These are phyloP conservation scores for Regulus satrapa DNA, from an alignment of 2,113 vertebrate species.

Conservation along the genomic window DNA sequence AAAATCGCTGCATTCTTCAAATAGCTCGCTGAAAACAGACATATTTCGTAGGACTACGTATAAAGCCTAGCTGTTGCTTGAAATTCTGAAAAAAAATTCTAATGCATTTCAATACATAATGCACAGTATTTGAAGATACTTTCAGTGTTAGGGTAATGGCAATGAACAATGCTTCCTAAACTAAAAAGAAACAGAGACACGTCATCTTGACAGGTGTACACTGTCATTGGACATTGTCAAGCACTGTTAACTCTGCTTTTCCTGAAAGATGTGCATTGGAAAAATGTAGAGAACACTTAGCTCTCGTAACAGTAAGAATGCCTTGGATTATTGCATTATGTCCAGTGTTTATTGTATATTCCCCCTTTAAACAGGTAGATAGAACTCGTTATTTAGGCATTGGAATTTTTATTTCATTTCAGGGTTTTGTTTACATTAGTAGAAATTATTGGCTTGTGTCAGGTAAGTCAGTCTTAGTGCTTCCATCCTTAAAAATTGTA, in stretches of 20 bases:
- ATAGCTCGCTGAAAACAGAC: background rate
- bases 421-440: background rate
- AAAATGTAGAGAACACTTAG: background rate
- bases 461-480: background rate
- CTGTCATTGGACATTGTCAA: background rate
- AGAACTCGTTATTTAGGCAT: background rate
- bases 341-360: background rate
- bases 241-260: background rate
- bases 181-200: background rate
- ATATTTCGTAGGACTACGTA: background rate
- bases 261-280: background rate
- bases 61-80: background rate
- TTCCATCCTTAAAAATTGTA: background rate
- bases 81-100: background rate
- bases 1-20: background rate
- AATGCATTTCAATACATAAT: background rate
- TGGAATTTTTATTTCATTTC: background rate
- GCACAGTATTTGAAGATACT: background rate
- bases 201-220: background rate
- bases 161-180: background rate
- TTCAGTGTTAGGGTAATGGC: background rate
- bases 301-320: background rate
- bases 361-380: background rate
- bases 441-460: background rate
- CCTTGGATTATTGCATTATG: background rate